Percentiles rank a stretch among this genome's conserved stretches.
phyloP scores from a whole-genome alignment of 2,113 vertebrate species.

The Erpornis zantholeuca region DNA sequence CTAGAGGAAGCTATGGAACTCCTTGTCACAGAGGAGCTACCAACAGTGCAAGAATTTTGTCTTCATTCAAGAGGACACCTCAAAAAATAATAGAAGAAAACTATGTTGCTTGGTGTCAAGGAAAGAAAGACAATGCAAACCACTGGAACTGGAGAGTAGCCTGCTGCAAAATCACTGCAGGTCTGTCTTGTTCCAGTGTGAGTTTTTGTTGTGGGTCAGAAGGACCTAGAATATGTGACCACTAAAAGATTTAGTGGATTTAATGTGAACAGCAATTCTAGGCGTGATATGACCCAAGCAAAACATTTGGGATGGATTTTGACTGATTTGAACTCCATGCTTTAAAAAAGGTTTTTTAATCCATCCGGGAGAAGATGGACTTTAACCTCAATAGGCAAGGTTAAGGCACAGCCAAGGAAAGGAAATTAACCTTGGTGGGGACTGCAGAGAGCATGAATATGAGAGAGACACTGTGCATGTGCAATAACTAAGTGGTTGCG shows the following conservation, averaged over 20 bases:
- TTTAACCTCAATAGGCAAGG: not conserved
- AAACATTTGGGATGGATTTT: not conserved
- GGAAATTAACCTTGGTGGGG: not conserved
- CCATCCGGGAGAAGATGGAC: not conserved
- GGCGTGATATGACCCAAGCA: not conserved
- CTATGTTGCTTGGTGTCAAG: not conserved
- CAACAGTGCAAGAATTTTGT: not conserved
- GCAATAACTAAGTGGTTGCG: not conserved
- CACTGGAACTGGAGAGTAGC: not conserved
- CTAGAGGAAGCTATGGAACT: not conserved
- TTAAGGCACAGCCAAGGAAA: not conserved
- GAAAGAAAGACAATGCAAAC: not conserved
- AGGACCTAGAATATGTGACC: not conserved
- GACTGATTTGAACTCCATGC: not conserved
- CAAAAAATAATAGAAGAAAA: not conserved
- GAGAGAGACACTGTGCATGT: not conserved
- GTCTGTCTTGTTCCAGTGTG: not conserved
- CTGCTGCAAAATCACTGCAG: not conserved
- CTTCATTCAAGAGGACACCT: not conserved
- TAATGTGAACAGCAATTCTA: not conserved
- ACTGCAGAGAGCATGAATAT: not conserved
- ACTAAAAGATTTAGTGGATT: not conserved
- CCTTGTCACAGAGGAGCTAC: not conserved
- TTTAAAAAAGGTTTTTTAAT: not conserved
- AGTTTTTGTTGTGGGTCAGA: not conserved